Evolutionary conservation across 2,113 vertebrate species (phyloP).

Genomic region (Capreolus pygargus): DNA sequence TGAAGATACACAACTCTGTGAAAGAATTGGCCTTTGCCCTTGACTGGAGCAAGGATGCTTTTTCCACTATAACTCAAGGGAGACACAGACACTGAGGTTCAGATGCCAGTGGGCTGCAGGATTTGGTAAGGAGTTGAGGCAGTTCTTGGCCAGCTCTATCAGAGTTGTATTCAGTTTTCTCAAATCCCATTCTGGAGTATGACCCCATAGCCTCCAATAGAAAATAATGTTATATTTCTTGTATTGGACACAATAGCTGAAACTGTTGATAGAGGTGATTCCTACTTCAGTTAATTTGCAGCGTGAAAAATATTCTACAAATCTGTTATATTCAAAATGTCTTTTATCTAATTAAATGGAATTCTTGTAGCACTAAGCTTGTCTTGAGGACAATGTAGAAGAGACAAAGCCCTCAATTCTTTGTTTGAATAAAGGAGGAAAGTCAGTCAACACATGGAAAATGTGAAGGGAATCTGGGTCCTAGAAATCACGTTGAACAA

Average conservation of each 20-base stretch:
- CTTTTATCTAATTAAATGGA: background rate
- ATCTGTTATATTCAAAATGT: background rate
- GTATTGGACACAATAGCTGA: background rate
- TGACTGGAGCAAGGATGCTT: background rate
- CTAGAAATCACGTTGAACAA: background rate
- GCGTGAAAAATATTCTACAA: background rate
- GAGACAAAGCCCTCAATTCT: background rate
- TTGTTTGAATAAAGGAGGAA: background rate
- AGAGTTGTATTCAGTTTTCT: background rate
- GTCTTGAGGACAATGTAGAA: background rate
- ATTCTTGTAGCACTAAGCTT: background rate
- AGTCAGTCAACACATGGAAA: background rate
- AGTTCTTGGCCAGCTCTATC: background rate
- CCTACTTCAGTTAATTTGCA: background rate
- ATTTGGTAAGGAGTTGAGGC: background rate
- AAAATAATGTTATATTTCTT: background rate
- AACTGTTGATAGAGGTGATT: background rate
- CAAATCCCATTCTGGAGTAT: background rate
- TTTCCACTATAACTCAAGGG: background rate
- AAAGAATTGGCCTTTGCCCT: background rate
- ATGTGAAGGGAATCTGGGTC: background rate
- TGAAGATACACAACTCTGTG: background rate
- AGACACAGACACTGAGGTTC: background rate
- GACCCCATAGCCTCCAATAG: background rate
- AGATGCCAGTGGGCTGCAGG: background rate